Evolutionary conservation across 2,888 invertebrate genomes (phyloP), one percentile per base, ranked within the genome.

Genomic region (Heliconius ethilla): DNA sequence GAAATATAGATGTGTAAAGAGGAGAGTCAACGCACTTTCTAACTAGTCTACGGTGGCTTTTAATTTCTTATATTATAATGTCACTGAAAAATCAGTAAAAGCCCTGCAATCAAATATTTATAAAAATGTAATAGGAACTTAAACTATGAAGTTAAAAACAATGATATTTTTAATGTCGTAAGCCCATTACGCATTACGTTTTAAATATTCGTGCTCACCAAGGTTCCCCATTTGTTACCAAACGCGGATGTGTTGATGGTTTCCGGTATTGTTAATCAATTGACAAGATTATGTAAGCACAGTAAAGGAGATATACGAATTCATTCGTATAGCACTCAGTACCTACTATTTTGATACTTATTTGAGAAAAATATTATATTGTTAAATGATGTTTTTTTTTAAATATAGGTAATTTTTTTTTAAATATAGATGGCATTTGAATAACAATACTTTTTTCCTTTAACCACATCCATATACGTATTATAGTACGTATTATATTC

Each of bases 181-280:
- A 59, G 55, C 13, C 59, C n/a, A 72, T 72, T 72, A 72, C 70
- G 37, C 55, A 72, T 59, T 33, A 59, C n/a, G 59, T 18, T 72
- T 72, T 18, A 13, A 37, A 55, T 59, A 70, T 70, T 72, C 37
- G 33, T 72, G 37, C 18, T 72, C n/a, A 72, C 25, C 72, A 72
- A 72, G 72, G 72, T 72, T 59, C 55, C 13, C 33, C n/a, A 59
- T 72, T 66, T 75, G 66, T 75, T 66, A 66, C 75, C 66, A 33
- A 59, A 75, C 40, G 15, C 66, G 65, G 63, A 65, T 51, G 65
- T 51, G 27, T 45, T 51, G 33, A 70, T 29, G 29, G 59, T 63
- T 69, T 69, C 59, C 69, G 37, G 62, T 29, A 75, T 69, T 18
- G 33, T 70, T 29, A 70, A 76, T 33, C 59, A 76, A 59, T 69